These are phyloP conservation scores for Babyrousa celebensis DNA, from an alignment of 2,797 vertebrate species.

Conservation along the genomic window DNA sequence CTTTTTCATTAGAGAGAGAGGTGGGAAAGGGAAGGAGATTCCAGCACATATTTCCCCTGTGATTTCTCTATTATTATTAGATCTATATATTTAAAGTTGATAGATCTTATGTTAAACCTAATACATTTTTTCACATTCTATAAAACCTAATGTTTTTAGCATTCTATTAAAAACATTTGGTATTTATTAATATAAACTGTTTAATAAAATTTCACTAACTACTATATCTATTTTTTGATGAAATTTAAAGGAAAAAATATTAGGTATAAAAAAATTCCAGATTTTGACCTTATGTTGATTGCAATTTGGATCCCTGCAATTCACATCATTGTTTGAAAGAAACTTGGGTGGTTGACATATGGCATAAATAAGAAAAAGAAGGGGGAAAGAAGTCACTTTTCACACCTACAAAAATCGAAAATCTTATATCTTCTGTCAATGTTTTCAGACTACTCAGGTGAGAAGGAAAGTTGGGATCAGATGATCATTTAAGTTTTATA, in stretches of 20 bases:
- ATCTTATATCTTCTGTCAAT: not conserved
- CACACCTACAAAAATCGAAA: not conserved
- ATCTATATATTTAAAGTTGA: slow-evolving; percentile 71
- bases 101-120: slow-evolving; percentile 73
- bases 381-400: not conserved
- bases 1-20: not conserved
- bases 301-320: not conserved
- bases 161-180: slow-evolving; percentile 72
- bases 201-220: slow-evolving; percentile 43
- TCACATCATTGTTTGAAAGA: not conserved
- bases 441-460: not conserved
- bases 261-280: not conserved
- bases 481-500: not conserved
- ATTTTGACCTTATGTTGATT: not conserved
- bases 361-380: not conserved
- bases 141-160: slow-evolving; percentile 61
- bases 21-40: not conserved
- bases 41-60: slow-evolving; percentile 67
- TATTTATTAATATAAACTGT: slow-evolving; percentile 67
- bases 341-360: not conserved
- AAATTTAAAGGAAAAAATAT: slow-evolving; percentile 60
- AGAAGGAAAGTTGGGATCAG: not conserved
- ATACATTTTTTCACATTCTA: slow-evolving; percentile 67
- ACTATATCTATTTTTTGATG: not conserved
- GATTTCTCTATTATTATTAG: slow-evolving; percentile 55